phyloP scores from a whole-genome alignment of 2,888 invertebrate species.

The Nymphalis urticae region DNA sequence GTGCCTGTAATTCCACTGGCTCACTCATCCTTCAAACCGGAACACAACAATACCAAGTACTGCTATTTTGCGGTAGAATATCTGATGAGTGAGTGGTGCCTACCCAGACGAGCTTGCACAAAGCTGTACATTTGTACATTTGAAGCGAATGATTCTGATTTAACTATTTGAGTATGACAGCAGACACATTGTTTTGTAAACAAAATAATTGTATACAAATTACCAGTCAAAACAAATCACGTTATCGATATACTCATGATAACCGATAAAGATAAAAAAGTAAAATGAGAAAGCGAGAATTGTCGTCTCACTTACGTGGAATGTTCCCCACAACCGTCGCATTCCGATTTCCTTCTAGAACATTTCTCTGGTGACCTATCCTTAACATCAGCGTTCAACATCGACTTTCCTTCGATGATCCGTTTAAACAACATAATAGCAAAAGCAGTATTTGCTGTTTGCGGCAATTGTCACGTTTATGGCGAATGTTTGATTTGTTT shows the following conservation, averaged over 20 bases:
- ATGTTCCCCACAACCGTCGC: constrained; percentile 74
- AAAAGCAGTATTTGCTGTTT: constrained; percentile 77
- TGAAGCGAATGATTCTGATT: too few species aligned
- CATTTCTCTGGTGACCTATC: constrained; percentile 67
- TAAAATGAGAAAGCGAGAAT: constrained; percentile 11
- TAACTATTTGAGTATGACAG: too few species aligned
- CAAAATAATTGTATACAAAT: not conserved
- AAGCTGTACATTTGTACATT: too few species aligned
- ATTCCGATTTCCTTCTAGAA: constrained; percentile 76
- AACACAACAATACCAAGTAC: too few species aligned
- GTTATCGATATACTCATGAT: not conserved
- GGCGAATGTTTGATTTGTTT: constrained; percentile 73
- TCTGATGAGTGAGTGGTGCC: too few species aligned
- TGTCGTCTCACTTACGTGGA: constrained; percentile 66
- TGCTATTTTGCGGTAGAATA: too few species aligned
- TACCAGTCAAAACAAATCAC: not conserved
- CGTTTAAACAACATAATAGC: constrained; percentile 81
- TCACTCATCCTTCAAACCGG: too few species aligned
- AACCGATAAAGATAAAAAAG: not conserved
- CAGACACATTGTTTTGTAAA: not conserved
- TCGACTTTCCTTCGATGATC: constrained; percentile 80
- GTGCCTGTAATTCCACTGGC: too few species aligned
- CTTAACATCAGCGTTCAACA: constrained; percentile 71
- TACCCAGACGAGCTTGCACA: too few species aligned
- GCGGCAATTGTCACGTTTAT: constrained; percentile 72